Conservation (phyloP, 2,888 invertebrate genomes). For the Sepiola atlantica region DNA sequence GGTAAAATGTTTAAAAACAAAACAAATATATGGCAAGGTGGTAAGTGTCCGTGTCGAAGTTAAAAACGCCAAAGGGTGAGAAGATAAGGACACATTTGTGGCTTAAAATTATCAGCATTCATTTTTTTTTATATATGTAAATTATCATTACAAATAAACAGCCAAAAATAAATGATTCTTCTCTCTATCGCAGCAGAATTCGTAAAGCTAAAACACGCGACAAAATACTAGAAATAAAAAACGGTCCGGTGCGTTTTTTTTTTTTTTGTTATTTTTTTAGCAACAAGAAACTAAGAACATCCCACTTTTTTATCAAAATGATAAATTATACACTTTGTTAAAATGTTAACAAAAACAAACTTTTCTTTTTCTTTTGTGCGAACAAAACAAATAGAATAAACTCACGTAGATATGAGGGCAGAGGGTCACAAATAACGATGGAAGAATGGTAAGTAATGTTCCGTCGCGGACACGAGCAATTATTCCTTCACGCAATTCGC, state of each 20-base stretch:
- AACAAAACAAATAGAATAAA: not conserved
- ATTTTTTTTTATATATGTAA: too few species aligned
- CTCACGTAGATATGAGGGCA: not conserved
- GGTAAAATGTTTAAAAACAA: too few species aligned
- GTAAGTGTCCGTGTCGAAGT: too few species aligned
- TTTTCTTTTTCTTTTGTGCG: not conserved
- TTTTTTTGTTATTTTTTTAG: not conserved
- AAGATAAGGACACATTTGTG: too few species aligned
- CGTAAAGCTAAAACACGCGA: not conserved
- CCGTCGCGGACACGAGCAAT: slow-evolving; percentile 4
- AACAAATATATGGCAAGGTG: too few species aligned
- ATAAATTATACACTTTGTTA: not conserved
- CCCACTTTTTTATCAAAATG: not conserved
- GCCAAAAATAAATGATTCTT: not conserved
- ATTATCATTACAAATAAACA: too few species aligned
- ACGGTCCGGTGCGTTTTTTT: not conserved
- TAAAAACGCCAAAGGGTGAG: too few species aligned
- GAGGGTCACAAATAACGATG: not conserved
- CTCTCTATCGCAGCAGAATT: not conserved
- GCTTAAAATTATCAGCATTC: too few species aligned
- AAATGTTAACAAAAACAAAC: not conserved
- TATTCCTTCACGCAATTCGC: not conserved
- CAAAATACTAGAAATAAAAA: not conserved
- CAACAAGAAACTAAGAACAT: not conserved
- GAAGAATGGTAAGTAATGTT: not conserved